phyloP scores from a whole-genome alignment of 2,113 vertebrate species.

The Hippocampus mohnikei region DNA sequence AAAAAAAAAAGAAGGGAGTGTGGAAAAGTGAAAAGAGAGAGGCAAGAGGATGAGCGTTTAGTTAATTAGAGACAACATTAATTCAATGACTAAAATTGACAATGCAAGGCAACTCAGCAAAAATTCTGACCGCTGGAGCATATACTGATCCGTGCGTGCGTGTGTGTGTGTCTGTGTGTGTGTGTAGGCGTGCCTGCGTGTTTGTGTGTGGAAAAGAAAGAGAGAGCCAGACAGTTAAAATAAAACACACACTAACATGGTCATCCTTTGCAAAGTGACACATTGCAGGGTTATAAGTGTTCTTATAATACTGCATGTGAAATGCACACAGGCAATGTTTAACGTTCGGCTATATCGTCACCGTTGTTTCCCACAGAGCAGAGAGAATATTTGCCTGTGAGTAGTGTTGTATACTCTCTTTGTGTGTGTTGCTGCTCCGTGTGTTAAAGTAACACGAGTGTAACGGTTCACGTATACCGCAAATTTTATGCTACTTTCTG shows the following conservation, averaged over 20 bases:
- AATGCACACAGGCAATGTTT: background rate
- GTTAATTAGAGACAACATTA: constrained; percentile 49
- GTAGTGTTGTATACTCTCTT: background rate
- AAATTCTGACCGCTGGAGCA: constrained; percentile 10
- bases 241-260: constrained; percentile 4
- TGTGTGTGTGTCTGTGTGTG: background rate
- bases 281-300: background rate
- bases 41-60: constrained; percentile 18
- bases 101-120: constrained; percentile 35
- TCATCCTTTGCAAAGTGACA: background rate
- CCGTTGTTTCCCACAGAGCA: background rate
- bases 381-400: background rate
- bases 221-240: background rate
- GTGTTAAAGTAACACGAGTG: background rate
- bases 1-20: background rate
- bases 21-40: constrained; percentile 4
- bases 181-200: background rate
- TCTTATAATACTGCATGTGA: background rate
- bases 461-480: background rate
- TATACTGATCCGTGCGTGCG: background rate
- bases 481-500: background rate
- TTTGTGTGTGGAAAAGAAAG: background rate
- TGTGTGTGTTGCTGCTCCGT: background rate
- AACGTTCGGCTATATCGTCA: background rate
- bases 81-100: constrained; percentile 42